phyloP scores from a whole-genome alignment of 2,797 vertebrate genomes.

The Graptemys geographica region DNA sequence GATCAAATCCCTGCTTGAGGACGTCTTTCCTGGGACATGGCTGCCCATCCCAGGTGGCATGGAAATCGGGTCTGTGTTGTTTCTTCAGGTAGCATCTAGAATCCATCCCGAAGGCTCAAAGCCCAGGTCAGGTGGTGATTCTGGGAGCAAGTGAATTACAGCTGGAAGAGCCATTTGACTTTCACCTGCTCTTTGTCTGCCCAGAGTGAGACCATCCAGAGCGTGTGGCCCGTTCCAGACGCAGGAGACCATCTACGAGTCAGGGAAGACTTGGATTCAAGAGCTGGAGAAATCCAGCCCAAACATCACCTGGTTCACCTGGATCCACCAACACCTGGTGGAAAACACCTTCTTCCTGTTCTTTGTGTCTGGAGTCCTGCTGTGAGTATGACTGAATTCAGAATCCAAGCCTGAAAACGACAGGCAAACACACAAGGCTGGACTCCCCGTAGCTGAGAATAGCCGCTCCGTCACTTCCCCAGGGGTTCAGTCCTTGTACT shows the following conservation, averaged over 20 bases:
- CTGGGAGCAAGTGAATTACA: not conserved
- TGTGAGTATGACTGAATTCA: constrained; percentile 81
- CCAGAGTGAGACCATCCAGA: constrained; percentile 87
- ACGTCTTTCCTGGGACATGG: not conserved
- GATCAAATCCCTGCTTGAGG: not conserved
- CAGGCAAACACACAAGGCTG: not conserved
- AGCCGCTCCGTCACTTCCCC: not conserved
- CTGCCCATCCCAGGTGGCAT: not conserved
- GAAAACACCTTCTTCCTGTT: constrained; percentile 91
- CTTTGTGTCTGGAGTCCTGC: constrained; percentile 82
- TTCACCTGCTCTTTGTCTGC: not conserved
- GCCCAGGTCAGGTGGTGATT: not conserved
- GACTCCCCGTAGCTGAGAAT: not conserved
- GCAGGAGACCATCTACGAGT: constrained; percentile 86
- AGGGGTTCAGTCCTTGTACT: not conserved
- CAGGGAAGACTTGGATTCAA: constrained; percentile 85
- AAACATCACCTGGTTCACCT: constrained; percentile 82
- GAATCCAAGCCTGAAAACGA: not conserved
- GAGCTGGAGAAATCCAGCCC: constrained; percentile 82
- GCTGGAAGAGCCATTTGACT: not conserved
- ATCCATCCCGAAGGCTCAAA: not conserved
- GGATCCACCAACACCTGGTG: constrained; percentile 84
- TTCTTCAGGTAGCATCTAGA: not conserved
- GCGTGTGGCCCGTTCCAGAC: constrained; percentile 90
- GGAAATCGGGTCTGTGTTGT: not conserved